Evolutionary conservation across 2,113 vertebrate genomes (phyloP).

Genomic region (Meriones unguiculatus): DNA sequence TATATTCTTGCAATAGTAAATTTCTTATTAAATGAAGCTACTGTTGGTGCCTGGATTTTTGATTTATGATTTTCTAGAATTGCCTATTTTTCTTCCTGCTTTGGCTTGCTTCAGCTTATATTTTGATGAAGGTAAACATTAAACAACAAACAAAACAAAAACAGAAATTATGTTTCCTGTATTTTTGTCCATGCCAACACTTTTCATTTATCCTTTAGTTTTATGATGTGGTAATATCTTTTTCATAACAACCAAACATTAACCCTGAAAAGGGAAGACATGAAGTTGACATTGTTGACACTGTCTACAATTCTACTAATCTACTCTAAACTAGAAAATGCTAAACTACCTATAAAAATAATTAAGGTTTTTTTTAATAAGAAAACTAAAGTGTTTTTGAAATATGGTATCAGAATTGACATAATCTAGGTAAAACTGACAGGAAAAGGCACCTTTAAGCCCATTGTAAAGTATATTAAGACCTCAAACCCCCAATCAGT

Average conservation of each 20-base stretch:
- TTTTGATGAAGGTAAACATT: background rate
- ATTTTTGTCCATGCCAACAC: background rate
- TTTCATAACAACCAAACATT: background rate
- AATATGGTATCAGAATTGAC: background rate
- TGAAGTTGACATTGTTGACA: background rate
- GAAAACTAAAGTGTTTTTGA: conserved; percentile 4
- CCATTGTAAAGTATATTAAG: background rate
- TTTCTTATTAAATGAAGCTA: background rate
- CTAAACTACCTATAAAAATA: conserved; percentile 23
- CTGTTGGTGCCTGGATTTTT: background rate
- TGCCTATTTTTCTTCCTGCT: background rate
- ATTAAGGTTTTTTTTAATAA: background rate
- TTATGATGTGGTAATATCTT: background rate
- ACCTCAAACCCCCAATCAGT: conserved; percentile 16
- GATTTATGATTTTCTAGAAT: background rate
- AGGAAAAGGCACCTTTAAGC: background rate
- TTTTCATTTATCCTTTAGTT: background rate
- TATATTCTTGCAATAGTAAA: background rate
- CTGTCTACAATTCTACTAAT: background rate
- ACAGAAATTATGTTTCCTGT: background rate
- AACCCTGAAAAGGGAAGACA: background rate
- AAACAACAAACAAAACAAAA: background rate
- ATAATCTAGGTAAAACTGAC: background rate
- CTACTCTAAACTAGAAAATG: background rate
- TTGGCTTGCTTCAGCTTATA: background rate